These are phyloP conservation scores for Lepidurus arcticus DNA, from an alignment of 1,140 invertebrate genomes.

Conservation along the genomic window DNA sequence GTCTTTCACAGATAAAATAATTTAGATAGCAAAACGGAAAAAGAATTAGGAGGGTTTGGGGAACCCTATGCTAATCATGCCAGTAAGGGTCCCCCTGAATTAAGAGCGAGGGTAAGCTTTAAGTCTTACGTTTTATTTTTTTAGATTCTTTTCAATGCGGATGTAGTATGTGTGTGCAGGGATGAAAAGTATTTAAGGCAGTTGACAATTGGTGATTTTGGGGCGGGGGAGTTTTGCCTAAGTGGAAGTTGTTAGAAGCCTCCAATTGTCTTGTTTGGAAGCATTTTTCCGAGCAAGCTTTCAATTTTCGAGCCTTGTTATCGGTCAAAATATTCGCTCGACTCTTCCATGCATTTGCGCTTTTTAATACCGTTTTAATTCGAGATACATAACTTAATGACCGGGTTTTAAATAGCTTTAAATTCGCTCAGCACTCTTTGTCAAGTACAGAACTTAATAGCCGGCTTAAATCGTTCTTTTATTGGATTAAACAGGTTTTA, in stretches of 20 bases:
- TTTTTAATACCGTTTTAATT: too few relatives aligned
- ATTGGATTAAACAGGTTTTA: too few relatives aligned
- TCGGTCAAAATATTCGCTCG: too few relatives aligned
- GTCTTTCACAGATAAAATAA: too few relatives aligned
- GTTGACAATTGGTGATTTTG: slow-evolving; percentile 8
- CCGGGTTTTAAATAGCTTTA: too few relatives aligned
- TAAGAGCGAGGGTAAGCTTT: neutral
- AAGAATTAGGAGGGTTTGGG: neutral
- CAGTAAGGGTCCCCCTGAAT: neutral
- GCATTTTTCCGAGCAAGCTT: neutral
- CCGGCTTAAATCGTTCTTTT: too few relatives aligned
- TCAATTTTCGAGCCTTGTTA: neutral
- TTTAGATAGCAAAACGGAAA: neutral
- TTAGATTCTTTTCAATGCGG: neutral
- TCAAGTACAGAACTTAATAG: too few relatives aligned
- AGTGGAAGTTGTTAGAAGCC: slow-evolving; percentile 14
- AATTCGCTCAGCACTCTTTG: too few relatives aligned
- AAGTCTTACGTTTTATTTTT: neutral
- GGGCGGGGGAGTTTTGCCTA: neutral
- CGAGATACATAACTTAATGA: too few relatives aligned
- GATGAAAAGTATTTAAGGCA: neutral
- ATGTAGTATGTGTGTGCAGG: neutral
- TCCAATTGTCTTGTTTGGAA: slow-evolving; percentile 8
- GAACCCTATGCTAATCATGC: slow-evolving; percentile 10
- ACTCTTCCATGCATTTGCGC: too few relatives aligned